These are phyloP conservation scores for Amblyopsis hoosieri DNA, from an alignment of 2,797 vertebrate genomes.

Conservation along the genomic window DNA sequence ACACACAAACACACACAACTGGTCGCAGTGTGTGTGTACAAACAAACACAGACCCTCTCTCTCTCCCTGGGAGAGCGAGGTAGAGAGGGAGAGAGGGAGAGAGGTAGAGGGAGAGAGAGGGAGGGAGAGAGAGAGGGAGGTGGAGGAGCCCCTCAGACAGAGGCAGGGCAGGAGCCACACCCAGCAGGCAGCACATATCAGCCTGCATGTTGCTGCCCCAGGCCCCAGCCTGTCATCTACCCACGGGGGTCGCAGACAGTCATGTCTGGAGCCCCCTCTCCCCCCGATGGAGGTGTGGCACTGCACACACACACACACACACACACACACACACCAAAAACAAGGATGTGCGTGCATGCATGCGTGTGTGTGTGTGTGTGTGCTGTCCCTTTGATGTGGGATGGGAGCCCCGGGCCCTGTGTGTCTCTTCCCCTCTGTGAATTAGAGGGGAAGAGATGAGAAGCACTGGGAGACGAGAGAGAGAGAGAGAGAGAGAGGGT, in stretches of 20 bases:
- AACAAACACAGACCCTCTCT: slow-evolving; percentile 3
- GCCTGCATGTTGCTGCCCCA: slow-evolving; percentile 35
- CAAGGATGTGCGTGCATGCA: too few species aligned
- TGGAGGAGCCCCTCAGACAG: slow-evolving; percentile 23
- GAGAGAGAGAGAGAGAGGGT: too few species aligned
- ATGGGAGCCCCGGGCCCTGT: slow-evolving; percentile 49
- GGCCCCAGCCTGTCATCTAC: slow-evolving; percentile 58
- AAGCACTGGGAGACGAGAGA: background rate
- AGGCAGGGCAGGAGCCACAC: slow-evolving; percentile 13
- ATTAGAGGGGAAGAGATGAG: slow-evolving; percentile 59
- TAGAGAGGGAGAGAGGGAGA: too few species aligned
- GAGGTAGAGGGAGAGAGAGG: too few species aligned
- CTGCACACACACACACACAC: slow-evolving; percentile 32
- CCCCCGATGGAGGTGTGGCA: slow-evolving; percentile 48
- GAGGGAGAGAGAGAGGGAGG: too few species aligned
- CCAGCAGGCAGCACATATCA: slow-evolving; percentile 23
- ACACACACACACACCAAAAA: slow-evolving; percentile 10
- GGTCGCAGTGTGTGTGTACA: too few species aligned
- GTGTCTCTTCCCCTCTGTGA: slow-evolving; percentile 51
- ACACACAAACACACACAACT: slow-evolving; percentile 12
- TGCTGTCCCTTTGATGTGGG: slow-evolving; percentile 58
- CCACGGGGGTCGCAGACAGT: slow-evolving; percentile 60
- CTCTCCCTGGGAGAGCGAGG: background rate
- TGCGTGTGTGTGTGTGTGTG: too few species aligned
- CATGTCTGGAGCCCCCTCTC: slow-evolving; percentile 33